phyloP scores from a whole-genome alignment of 30 jellyfish, hydroid and myxozoan genomes.

The Cassiopea xamachana region DNA sequence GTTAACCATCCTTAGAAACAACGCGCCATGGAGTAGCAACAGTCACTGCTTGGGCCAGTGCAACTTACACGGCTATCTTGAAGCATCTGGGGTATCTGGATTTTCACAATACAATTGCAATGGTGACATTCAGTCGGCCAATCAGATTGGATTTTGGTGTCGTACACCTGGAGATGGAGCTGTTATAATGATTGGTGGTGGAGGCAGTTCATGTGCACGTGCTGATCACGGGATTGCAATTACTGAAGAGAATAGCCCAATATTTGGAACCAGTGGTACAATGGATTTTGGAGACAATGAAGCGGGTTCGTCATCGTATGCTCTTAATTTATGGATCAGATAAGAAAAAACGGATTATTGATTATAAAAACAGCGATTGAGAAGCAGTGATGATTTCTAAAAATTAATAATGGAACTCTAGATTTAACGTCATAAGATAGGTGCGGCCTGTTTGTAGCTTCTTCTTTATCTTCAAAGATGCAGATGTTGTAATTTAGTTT shows the following conservation, averaged over 20 bases:
- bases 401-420: too few relatives aligned
- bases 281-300: conserved; percentile 5
- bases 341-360: neutral
- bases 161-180: conserved; percentile 24
- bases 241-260: conserved; percentile 22
- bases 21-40: conserved; percentile 5
- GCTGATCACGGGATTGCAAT: conserved; percentile 42
- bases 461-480: too few relatives aligned
- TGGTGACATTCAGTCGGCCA: neutral
- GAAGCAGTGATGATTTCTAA: neutral
- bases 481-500: too few relatives aligned
- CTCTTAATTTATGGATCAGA: conserved; percentile 23
- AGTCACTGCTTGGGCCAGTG: conserved; percentile 2
- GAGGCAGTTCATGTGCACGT: conserved; percentile 34
- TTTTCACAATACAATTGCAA: conserved; percentile 28
- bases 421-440: too few relatives aligned
- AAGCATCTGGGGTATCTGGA: conserved; percentile 32
- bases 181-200: conserved; percentile 42
- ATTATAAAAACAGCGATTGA: neutral
- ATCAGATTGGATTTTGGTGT: conserved; percentile 23
- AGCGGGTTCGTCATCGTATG: neutral
- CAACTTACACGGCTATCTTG: neutral
- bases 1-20: neutral
- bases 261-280: neutral
- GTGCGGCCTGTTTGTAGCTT: too few relatives aligned